Percentiles rank a stretch among this genome's conserved stretches.
These are phyloP conservation scores for Drosophila busckii DNA, from an alignment of 1,140 invertebrate species.

Conservation along the genomic window DNA sequence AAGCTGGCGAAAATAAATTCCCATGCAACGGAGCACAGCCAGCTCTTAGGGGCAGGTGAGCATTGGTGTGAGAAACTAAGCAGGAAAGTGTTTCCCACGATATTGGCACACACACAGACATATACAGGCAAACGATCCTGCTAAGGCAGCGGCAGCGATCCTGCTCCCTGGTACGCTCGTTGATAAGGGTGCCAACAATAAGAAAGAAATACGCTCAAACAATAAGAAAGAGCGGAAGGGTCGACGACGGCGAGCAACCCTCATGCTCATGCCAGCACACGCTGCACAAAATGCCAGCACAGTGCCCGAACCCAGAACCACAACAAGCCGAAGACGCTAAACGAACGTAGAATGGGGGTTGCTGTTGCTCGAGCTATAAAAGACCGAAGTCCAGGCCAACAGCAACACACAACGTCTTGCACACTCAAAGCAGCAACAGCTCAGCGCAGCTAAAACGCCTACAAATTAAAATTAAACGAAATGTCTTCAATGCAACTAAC, in stretches of 20 bases:
- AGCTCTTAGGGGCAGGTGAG: constrained; percentile 76
- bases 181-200: constrained; percentile 70
- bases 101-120: constrained; percentile 30
- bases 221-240: constrained; percentile 72
- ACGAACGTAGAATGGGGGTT: constrained; percentile 44
- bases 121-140: not conserved
- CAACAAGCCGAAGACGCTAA: not conserved
- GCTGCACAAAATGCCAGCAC: constrained; percentile 48
- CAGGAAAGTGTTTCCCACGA: constrained; percentile 78
- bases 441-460: constrained; percentile 26
- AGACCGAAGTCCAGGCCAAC: constrained; percentile 13
- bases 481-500: constrained; percentile 74
- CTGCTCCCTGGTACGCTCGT: constrained; percentile 44
- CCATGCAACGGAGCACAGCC: constrained; percentile 28
- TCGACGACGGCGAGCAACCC: constrained; percentile 47
- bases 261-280: constrained; percentile 67
- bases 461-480: constrained; percentile 3
- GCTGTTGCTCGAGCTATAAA: constrained; percentile 52
- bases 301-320: constrained; percentile 19
- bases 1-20: constrained; percentile 49
- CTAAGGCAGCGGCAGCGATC: constrained; percentile 50
- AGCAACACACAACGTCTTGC: constrained; percentile 58
- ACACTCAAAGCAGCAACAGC: constrained; percentile 57
- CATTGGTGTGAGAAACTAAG: constrained; percentile 77
- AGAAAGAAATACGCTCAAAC: constrained; percentile 61